Base-by-base conservation (phyloP, 2,888 invertebrate species). In the Cerceris rybyensis region DNA sequence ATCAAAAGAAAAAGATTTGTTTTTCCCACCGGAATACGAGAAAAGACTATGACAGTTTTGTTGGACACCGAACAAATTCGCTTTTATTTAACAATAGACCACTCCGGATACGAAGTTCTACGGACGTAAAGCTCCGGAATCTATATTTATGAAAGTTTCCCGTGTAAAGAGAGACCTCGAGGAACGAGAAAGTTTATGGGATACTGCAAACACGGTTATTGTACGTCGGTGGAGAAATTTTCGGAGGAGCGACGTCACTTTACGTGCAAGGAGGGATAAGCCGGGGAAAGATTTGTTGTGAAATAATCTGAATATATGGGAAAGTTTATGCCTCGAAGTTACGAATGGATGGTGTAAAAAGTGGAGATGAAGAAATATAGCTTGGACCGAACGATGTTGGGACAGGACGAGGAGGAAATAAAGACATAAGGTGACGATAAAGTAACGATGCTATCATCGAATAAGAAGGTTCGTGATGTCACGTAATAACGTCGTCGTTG, bases 371-470 rank as follows among this genome's bases (percentile, higher is more conserved):
- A 66, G 55, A 55, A n/a, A 66, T 66, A 66, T 55, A 16, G 43
- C 8, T 6, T 50, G 43, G 42, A 16, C 55, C n/a, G 66, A 55
- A 57, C 54, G 66, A 42, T n/a, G 55, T 57, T 39, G 66, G 42
- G 8, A 52, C 14, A 14, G 6, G 13, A 43, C 16, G 28, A 6
- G 8, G 7, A 6, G 11, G 61, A 55, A 63, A 61, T 17, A 54
- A 70, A 63, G 69, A 70, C 55, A 42, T 41, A 16, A 58, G 43
- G 11, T 42, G 13, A 28, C 54, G 59, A 43, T 69, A 55, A 69
- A 61, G 13, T n/a, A 28, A 16, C 8, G 54, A 54, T n/a, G 54
- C 2, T 1, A n/a, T 13, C 8, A 46, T 46, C 2, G 28, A 28
- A 28, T 4, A 28, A 1, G 28, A 4, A 28, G 28, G 28, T 28